A percentile compares a stretch with the other conserved stretches of the same genome.
Evolutionary conservation across 2,113 vertebrate species (phyloP).

Genomic region (Solea solea): DNA sequence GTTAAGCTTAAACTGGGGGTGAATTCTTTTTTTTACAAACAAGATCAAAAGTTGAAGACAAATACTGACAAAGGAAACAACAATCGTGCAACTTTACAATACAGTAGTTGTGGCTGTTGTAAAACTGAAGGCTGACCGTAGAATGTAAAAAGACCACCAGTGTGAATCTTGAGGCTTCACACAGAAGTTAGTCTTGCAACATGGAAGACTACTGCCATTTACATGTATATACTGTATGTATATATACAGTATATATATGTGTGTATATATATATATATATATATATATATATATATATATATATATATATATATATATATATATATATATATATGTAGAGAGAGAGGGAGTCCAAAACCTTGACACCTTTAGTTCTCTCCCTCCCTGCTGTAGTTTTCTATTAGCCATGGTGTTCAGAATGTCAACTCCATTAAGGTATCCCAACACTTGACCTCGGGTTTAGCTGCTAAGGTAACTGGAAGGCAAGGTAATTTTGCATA

Average conservation of each 20-base stretch:
- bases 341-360: conserved; percentile 3
- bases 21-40: background rate
- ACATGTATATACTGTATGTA: no score
- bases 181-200: no score
- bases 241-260: no score
- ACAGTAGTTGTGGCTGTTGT: background rate
- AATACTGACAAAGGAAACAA: background rate
- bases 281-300: no score
- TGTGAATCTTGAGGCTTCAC: no score
- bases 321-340: no score
- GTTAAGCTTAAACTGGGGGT: background rate
- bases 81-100: background rate
- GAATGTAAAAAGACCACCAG: no score
- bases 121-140: background rate
- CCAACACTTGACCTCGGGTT: conserved; percentile 48
- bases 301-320: no score
- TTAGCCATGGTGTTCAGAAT: conserved; percentile 42
- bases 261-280: no score
- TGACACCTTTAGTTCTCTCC: conserved; percentile 23
- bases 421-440: conserved; percentile 59
- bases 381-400: conserved; percentile 13
- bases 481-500: conserved; percentile 39
- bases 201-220: no score
- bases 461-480: conserved; percentile 29
- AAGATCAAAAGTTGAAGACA: background rate